Evolutionary conservation across 2,113 vertebrate species (phyloP), one percentile per base, ranked within the genome.

Genomic region (Lagenorhynchus albirostris): DNA sequence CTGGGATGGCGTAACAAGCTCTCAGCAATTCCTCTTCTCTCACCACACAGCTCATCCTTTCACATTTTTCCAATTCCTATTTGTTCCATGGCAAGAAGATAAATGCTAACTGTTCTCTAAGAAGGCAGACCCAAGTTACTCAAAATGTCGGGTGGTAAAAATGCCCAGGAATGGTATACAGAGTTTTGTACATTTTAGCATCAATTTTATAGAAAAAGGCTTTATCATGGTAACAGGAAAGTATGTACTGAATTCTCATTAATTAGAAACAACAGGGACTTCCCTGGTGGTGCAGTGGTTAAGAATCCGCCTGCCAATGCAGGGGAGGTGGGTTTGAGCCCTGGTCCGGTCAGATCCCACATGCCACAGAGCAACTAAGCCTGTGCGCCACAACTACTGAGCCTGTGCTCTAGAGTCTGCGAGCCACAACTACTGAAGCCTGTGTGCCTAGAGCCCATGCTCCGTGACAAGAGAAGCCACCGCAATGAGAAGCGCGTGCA

Each of bases 251-350:
- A 89, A 98, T 98, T 98, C 97, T 98, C 88, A 97, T 97, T 98
- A 98, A 98, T 98, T 98, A 97, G 96, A 97, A 98, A 98, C 5
- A 5, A 53, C 50, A 53, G 50, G 15, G 50, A 53, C 50, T 53
- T 53, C 50, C 50, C 50, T 53, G 50, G 15, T 53, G 50, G 50
- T 0, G 0, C 50, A 53, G 50, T 53, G 15, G 50, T 53, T 53
- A 53, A 53, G 50, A 53, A 53, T 53, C 50, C 50, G 5, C 13
- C 50, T 5, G 14, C 14, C 14, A 53, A 15, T 15, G 50, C 50
- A 53, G 50, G 14, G 50, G 14, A 53, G 14, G 14, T 53, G 14
- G 50, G 50, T 53, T 53, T 5, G 14, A 53, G 50, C 14, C 50
- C 50, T 53, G 14, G 50, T 53, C 50, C 4, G 0, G 14, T 14